Percentiles rank a stretch among this genome's conserved stretches.
Conservation (phyloP, 2,888 invertebrate species). For the Pristionchus entomophagus region DNA sequence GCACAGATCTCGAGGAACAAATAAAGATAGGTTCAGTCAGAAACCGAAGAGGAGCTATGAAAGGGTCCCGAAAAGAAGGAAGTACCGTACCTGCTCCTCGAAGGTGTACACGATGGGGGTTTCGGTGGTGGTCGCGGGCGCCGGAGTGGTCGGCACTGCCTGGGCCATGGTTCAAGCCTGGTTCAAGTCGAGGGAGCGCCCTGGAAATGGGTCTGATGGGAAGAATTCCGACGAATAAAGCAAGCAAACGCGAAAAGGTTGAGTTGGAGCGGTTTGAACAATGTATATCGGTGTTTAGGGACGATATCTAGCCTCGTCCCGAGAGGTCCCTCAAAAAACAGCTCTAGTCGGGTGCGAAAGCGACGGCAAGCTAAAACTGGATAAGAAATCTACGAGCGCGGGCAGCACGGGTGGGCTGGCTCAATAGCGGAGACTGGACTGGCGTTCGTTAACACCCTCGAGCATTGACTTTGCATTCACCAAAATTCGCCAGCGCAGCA, state of each 20-base stretch:
- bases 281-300: too few species aligned
- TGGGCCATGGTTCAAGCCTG: constrained; percentile 62
- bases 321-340: too few species aligned
- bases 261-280: too few species aligned
- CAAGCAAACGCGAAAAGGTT: too few species aligned
- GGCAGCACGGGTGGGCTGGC: neutral
- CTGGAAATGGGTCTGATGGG: constrained; percentile 18
- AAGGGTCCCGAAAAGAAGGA: neutral
- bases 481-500: neutral
- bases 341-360: too few species aligned
- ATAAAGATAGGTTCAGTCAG: too few species aligned
- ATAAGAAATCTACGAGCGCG: neutral
- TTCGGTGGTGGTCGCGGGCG: constrained; percentile 52
- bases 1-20: too few species aligned
- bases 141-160: constrained; percentile 50
- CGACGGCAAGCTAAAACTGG: neutral
- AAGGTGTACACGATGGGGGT: constrained; percentile 65
- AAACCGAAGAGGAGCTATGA: too few species aligned
- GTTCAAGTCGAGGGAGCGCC: constrained; percentile 47
- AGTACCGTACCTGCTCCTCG: constrained; percentile 60
- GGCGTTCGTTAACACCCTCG: neutral
- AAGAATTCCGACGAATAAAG: neutral
- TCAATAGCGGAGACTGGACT: neutral
- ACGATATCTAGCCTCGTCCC: too few species aligned
- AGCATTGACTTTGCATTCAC: constrained; percentile 23